phyloP scores from a whole-genome alignment of 2,888 invertebrate genomes.

The Formica aserva region DNA sequence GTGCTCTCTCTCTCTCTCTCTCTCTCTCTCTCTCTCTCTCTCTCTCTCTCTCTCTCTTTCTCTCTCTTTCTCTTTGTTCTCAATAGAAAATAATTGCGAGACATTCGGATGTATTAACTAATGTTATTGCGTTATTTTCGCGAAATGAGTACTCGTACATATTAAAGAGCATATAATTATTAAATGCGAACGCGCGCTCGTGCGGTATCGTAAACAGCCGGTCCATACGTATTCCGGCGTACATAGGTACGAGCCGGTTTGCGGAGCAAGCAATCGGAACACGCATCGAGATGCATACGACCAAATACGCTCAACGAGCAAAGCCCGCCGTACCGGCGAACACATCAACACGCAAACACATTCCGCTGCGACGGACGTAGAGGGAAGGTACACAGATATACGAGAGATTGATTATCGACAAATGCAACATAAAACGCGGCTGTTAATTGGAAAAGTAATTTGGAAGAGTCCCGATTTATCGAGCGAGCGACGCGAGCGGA shows the following conservation, averaged over 20 bases:
- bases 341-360: conserved; percentile 33
- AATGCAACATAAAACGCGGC: conserved; percentile 38
- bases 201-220: neutral
- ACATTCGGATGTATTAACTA: neutral
- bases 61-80: neutral
- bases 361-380: conserved; percentile 8
- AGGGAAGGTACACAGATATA: neutral
- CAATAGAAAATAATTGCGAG: conserved; percentile 6
- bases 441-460: conserved; percentile 54
- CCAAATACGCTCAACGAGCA: conserved; percentile 31
- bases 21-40: neutral
- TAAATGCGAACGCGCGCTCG: neutral
- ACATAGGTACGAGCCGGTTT: neutral
- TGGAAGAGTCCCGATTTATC: conserved; percentile 30
- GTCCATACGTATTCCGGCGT: neutral
- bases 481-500: conserved; percentile 25
- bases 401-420: conserved; percentile 48
- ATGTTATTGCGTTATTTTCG: neutral
- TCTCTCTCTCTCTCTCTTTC: neutral
- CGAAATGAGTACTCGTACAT: conserved; percentile 1
- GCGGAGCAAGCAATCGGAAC: conserved; percentile 47
- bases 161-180: conserved; percentile 12
- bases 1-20: too few species aligned
- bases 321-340: neutral
- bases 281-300: conserved; percentile 31